Base-by-base conservation (phyloP, 2,113 vertebrate genomes). In the Seriola aureovittata region DNA sequence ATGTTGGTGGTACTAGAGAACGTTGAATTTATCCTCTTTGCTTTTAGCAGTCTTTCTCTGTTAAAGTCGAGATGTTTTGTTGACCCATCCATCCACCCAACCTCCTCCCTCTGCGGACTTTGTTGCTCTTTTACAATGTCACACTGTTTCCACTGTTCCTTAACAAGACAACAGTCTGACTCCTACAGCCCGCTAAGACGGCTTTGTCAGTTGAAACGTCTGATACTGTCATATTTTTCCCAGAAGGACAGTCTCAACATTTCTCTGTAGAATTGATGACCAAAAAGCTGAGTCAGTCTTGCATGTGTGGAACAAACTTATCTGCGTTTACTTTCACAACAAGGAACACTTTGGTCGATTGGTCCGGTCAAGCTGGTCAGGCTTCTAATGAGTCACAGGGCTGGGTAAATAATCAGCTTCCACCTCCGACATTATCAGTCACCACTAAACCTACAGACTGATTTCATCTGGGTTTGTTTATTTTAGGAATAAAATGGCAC, bases 401-500 rank as follows among this genome's bases (percentile, higher is more conserved):
- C 36, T 14, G 57, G 63, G 78, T 91, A 80, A 89, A 86, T 92
- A 89, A 88, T 88, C 88, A 88, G 78, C 84, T 82, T 77, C 73
- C 60, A 84, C 84, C 81, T 23, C 40, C 16, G 66, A 78, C 66
- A 59, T 85, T 85, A 90, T 90, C 75, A 80, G 70, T 72, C 25
- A 75, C 14, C 73, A 69, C 67, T 63, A 68, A 74, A 73, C 29
- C 71, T 14, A 48, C 21, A 40, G 8, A 76, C 48, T 23, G 55
- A 73, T 69, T 81, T 52, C 55, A 54, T 23, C 23, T 19, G 12
- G 9, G 1, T 82, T 71, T 79, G 60, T 84, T 80, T 79, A 71
- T 67, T 68, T 75, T 64, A 5, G 44, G 42, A 63, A 77, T 78
- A 63, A 80, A 83, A 63, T 23, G 34, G 52, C 42, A 62, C 34